These are phyloP conservation scores for Amblyjoppa fuscipennis DNA, from an alignment of 2,888 invertebrate species.

Conservation along the genomic window DNA sequence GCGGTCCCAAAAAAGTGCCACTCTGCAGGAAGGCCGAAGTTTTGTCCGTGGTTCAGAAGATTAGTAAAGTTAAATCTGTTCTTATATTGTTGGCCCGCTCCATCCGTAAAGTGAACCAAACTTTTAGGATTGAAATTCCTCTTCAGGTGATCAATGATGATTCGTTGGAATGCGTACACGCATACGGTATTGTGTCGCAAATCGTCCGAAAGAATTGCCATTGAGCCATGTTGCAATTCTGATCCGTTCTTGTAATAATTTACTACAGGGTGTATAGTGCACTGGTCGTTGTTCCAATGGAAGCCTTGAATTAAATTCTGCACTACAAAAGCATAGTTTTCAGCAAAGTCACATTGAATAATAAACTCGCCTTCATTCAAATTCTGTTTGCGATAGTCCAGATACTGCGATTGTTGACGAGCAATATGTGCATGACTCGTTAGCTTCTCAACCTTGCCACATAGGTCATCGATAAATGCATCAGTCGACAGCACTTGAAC, in stretches of 20 bases:
- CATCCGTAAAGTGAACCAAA: constrained; percentile 18
- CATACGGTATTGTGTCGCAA: too few relatives aligned
- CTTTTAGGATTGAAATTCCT: not conserved
- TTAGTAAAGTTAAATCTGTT: too few relatives aligned
- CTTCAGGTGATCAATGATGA: constrained; percentile 8
- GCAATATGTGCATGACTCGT: constrained; percentile 58
- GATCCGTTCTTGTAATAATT: constrained; percentile 28
- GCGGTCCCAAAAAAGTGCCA: constrained; percentile 71
- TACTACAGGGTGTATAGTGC: constrained; percentile 48
- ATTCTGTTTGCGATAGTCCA: too few relatives aligned
- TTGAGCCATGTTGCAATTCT: too few relatives aligned
- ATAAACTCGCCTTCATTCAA: too few relatives aligned
- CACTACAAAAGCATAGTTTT: constrained; percentile 13
- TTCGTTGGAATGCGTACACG: too few relatives aligned
- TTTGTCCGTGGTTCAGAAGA: too few relatives aligned
- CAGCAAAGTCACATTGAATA: too few relatives aligned
- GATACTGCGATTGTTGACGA: constrained; percentile 36
- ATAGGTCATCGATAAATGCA: constrained; percentile 32
- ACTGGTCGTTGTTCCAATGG: constrained; percentile 66
- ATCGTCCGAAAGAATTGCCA: too few relatives aligned
- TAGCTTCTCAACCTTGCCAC: constrained; percentile 32
- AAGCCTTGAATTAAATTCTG: constrained; percentile 64
- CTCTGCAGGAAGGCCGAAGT: too few relatives aligned
- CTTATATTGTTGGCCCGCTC: constrained; percentile 63
- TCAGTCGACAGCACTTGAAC: constrained; percentile 12